These are phyloP conservation scores for Cabera pusaria DNA, from an alignment of 2,888 invertebrate species.

Conservation along the genomic window DNA sequence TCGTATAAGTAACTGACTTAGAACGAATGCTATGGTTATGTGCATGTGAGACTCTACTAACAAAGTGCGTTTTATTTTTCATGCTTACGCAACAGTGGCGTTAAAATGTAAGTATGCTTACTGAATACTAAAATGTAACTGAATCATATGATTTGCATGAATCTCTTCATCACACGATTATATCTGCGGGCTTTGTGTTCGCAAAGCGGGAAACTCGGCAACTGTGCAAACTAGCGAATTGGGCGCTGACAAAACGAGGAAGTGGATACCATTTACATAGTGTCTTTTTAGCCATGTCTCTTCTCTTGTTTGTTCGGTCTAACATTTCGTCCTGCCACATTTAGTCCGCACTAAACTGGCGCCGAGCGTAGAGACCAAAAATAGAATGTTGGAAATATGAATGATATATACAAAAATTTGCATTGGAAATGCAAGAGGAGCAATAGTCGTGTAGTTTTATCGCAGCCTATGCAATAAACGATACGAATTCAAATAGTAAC, in stretches of 20 bases:
- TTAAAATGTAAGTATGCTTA: constrained; percentile 74
- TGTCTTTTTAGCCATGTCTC: constrained; percentile 30
- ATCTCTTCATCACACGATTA: constrained; percentile 16
- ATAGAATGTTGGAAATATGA: constrained; percentile 12
- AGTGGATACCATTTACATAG: constrained; percentile 40
- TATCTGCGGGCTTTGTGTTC: constrained; percentile 24
- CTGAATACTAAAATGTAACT: constrained; percentile 2
- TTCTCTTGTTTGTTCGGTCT: constrained; percentile 25
- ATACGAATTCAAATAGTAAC: too few relatives aligned
- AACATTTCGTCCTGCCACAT: constrained; percentile 30
- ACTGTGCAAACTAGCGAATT: constrained; percentile 39
- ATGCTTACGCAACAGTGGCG: constrained; percentile 69
- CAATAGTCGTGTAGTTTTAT: constrained; percentile 1
- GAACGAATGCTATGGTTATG: constrained; percentile 1
- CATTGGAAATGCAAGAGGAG: constrained; percentile 10
- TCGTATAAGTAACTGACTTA: background rate
- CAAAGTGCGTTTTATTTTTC: constrained; percentile 48
- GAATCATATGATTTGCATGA: constrained; percentile 25
- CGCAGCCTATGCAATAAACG: background rate
- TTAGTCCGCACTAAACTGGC: constrained; percentile 29
- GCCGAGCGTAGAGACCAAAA: constrained; percentile 7
- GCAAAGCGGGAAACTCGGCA: constrained; percentile 27
- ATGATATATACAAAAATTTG: constrained; percentile 16
- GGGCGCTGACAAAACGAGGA: constrained; percentile 34
- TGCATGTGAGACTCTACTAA: constrained; percentile 30